Conservation (phyloP, 2,797 vertebrate genomes). For the Gadopsis bispinosus region DNA sequence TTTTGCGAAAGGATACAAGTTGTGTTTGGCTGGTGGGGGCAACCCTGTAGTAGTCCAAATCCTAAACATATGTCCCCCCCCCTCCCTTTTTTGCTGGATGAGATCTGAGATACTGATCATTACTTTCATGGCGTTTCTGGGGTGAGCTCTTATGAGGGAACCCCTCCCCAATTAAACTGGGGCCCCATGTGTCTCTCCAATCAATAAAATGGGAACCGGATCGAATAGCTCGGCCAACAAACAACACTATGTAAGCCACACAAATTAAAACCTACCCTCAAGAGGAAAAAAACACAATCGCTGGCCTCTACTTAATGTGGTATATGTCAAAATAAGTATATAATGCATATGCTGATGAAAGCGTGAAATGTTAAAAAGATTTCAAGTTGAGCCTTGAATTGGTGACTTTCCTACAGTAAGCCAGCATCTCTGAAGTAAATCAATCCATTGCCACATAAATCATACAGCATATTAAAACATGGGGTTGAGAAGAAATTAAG, state of each 20-base stretch:
- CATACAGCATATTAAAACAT: conserved; percentile 80
- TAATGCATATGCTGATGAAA: conserved; percentile 51
- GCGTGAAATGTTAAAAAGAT: conserved; percentile 52
- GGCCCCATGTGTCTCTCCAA: conserved; percentile 73
- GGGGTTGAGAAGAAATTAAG: conserved; percentile 83
- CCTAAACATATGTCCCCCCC: conserved; percentile 80
- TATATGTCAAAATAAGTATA: conserved; percentile 54
- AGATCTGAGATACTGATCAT: conserved; percentile 83
- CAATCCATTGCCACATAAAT: conserved; percentile 74
- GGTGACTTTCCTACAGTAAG: conserved; percentile 34
- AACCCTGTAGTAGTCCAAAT: conserved; percentile 75
- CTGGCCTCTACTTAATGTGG: conserved; percentile 33
- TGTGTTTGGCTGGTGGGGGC: conserved; percentile 72
- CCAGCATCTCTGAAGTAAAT: conserved; percentile 68
- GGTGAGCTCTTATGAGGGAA: conserved; percentile 69
- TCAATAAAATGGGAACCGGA: conserved; percentile 73
- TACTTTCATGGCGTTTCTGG: conserved; percentile 74
- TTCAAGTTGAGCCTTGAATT: conserved; percentile 43
- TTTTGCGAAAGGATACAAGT: conserved; percentile 57
- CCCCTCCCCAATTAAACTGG: conserved; percentile 76
- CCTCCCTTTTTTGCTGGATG: conserved; percentile 52
- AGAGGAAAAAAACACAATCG: conserved; percentile 37
- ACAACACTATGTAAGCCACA: conserved; percentile 63
- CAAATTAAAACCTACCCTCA: conserved; percentile 58
- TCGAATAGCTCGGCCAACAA: conserved; percentile 66